Conservation (phyloP, 2,113 vertebrate genomes). For the Chitala chitala region DNA sequence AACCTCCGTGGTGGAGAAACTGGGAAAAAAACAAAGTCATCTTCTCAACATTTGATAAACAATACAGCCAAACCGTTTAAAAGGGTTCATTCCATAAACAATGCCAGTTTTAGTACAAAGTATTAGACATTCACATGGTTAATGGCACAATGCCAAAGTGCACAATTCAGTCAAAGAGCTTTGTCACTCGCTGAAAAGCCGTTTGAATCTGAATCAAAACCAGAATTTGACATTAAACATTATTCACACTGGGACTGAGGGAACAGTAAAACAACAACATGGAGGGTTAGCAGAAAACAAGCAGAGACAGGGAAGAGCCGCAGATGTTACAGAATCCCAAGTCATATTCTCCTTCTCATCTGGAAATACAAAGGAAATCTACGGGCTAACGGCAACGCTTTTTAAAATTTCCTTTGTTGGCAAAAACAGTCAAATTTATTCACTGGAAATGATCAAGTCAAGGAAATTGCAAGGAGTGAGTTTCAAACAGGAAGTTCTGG, state of each 20-base stretch:
- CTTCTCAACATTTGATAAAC: background rate
- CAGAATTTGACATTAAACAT: constrained; percentile 28
- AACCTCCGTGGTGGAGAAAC: constrained; percentile 58
- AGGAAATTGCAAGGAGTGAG: background rate
- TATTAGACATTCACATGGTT: background rate
- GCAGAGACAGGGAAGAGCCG: constrained; percentile 35
- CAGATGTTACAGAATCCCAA: constrained; percentile 45
- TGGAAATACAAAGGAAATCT: background rate
- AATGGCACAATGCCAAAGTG: background rate
- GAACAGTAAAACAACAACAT: background rate
- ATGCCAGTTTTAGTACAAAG: background rate
- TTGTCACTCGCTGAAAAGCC: background rate
- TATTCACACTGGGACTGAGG: constrained; percentile 38
- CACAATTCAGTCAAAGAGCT: background rate
- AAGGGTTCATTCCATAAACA: constrained; percentile 1
- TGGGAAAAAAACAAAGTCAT: constrained; percentile 19
- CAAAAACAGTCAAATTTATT: constrained; percentile 8
- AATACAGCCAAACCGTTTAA: constrained; percentile 14
- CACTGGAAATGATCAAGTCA: background rate
- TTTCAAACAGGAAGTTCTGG: background rate
- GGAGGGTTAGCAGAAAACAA: constrained; percentile 43
- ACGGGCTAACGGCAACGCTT: background rate
- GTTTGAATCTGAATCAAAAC: constrained; percentile 40
- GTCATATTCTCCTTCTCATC: constrained; percentile 44
- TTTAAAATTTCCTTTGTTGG: constrained; percentile 12